These are phyloP conservation scores for Amphipoea lucens DNA, from an alignment of 2,888 invertebrate species.

Conservation along the genomic window DNA sequence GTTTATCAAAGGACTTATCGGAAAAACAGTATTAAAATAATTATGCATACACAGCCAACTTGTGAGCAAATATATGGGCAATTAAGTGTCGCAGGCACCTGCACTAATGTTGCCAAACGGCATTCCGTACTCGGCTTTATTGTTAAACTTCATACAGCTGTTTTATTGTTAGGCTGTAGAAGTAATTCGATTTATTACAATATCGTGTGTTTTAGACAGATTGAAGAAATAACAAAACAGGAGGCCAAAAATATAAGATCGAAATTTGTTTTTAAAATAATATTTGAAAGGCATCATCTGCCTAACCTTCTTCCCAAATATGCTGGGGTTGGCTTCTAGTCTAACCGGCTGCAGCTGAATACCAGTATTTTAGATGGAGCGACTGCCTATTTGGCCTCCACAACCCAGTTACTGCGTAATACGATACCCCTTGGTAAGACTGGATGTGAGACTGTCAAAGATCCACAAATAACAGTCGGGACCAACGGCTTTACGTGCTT, in stretches of 20 bases:
- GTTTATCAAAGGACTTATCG: too few species aligned
- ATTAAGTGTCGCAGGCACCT: slow-evolving; percentile 56
- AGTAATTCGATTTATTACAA: background rate
- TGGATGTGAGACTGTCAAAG: too few species aligned
- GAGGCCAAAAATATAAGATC: background rate
- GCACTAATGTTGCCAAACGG: slow-evolving; percentile 47
- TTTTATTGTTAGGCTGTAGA: background rate
- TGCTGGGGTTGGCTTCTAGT: too few species aligned
- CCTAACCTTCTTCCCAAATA: background rate
- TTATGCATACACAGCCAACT: slow-evolving; percentile 19
- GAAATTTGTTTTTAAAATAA: background rate
- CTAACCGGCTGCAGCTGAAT: too few species aligned
- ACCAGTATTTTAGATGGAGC: too few species aligned
- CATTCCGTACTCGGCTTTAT: slow-evolving; percentile 26
- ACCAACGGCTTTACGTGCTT: too few species aligned
- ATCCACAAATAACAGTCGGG: too few species aligned
- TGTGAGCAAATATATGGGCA: slow-evolving; percentile 57
- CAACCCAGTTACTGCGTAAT: too few species aligned
- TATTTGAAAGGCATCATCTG: background rate
- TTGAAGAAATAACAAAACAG: background rate
- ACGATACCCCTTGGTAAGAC: too few species aligned
- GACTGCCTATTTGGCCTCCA: too few species aligned
- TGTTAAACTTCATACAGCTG: slow-evolving; percentile 25
- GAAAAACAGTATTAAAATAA: slow-evolving; percentile 15
- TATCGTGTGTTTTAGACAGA: background rate